Conservation (phyloP, 2,888 invertebrate species). For the Drosophila barbarae region DNA sequence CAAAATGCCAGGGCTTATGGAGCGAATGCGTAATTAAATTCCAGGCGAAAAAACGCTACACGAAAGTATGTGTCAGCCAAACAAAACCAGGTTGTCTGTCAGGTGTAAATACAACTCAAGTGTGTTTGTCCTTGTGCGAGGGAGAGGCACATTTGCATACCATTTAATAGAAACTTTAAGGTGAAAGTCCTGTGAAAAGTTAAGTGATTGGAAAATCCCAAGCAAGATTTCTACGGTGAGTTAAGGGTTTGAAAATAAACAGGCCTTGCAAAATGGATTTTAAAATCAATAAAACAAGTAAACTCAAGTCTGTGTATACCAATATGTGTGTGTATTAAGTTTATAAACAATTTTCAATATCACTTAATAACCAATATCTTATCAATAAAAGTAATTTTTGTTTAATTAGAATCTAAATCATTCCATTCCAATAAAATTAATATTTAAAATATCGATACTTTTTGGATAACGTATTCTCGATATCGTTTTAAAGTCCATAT, state of each 20-base stretch:
- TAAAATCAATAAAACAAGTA: too few relatives aligned
- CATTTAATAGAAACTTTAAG: slow-evolving; percentile 35
- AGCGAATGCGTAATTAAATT: slow-evolving; percentile 72
- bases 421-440: too few relatives aligned
- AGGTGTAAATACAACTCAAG: slow-evolving; percentile 24
- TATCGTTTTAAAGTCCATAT: too few relatives aligned
- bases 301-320: too few relatives aligned
- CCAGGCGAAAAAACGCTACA: slow-evolving; percentile 20
- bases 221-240: not conserved
- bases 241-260: not conserved
- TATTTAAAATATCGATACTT: not conserved
- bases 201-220: slow-evolving; percentile 57
- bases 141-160: slow-evolving; percentile 10
- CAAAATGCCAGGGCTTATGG: slow-evolving; percentile 17
- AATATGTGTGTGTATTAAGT: too few relatives aligned
- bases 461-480: not conserved
- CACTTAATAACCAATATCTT: not conserved
- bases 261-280: too few relatives aligned
- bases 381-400: not conserved
- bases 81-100: slow-evolving; percentile 55
- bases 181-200: slow-evolving; percentile 37
- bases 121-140: slow-evolving; percentile 20
- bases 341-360: not conserved
- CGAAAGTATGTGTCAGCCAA: slow-evolving; percentile 26
- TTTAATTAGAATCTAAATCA: not conserved